These are phyloP conservation scores for Corticium candelabrum DNA, from an alignment of 37 sponge, comb jelly and placozoan species.

Conservation along the genomic window DNA sequence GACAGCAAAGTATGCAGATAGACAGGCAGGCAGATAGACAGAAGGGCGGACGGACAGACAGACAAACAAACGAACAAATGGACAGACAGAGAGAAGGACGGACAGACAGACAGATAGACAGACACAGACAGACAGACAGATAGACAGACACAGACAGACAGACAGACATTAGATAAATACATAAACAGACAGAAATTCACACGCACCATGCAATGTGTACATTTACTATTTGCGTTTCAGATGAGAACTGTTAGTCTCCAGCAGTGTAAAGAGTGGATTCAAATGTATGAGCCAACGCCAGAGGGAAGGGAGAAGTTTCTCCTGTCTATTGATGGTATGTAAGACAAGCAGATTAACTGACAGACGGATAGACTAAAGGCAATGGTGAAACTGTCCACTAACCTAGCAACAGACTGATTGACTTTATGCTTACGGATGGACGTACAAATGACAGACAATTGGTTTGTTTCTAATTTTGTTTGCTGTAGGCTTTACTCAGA, in stretches of 20 bases:
- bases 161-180: neutral
- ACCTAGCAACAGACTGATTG: neutral
- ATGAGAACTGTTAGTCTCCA: neutral
- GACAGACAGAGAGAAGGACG: no score
- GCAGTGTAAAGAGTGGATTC: neutral
- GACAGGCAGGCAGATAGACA: no score
- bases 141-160: no score
- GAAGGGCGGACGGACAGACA: no score
- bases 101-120: no score
- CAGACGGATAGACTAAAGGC: no score
- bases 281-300: slow-evolving; percentile 10
- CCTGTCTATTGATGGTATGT: slow-evolving; percentile 31
- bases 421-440: neutral
- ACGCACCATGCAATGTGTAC: no score
- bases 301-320: neutral
- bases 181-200: no score
- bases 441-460: slow-evolving; percentile 5
- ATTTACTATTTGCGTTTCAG: neutral
- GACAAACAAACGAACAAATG: no score
- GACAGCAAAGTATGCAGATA: no score
- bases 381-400: no score
- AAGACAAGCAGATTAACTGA: neutral
- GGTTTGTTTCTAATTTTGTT: neutral
- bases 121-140: no score
- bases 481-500: slow-evolving; percentile 37